Percentiles rank a stretch among this genome's conserved stretches.
These are phyloP conservation scores for Dolichoris vasculosae DNA, from an alignment of 1,140 invertebrate genomes.

Conservation along the genomic window DNA sequence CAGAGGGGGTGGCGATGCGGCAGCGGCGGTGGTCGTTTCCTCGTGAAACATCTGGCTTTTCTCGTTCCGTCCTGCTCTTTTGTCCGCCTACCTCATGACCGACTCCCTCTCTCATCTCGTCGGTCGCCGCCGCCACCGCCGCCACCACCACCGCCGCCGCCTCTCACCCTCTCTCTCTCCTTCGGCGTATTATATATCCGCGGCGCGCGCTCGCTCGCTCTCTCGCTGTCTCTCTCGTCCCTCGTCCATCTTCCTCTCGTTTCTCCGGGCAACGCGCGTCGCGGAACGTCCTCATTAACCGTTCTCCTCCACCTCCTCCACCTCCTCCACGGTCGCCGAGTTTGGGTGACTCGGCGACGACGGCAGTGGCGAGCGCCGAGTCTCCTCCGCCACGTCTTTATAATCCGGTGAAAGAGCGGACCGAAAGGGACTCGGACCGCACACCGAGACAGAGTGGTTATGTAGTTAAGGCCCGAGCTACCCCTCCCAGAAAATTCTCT, in stretches of 20 bases:
- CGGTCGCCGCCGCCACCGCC: slow-evolving; percentile 55
- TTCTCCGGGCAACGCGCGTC: slow-evolving; percentile 36
- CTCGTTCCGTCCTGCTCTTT: slow-evolving; percentile 51
- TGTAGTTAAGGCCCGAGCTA: slow-evolving; percentile 42
- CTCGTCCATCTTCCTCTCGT: slow-evolving; percentile 42
- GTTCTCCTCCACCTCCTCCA: neutral
- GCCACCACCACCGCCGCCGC: slow-evolving; percentile 43
- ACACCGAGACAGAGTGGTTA: slow-evolving; percentile 33
- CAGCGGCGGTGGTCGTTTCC: slow-evolving; percentile 50
- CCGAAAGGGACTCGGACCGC: slow-evolving; percentile 15
- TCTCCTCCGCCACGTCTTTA: slow-evolving; percentile 20
- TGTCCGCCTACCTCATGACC: slow-evolving; percentile 52
- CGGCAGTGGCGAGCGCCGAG: neutral
- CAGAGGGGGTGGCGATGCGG: slow-evolving; percentile 34
- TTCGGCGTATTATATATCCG: slow-evolving; percentile 10
- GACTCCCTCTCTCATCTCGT: slow-evolving; percentile 56
- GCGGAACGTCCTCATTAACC: slow-evolving; percentile 49
- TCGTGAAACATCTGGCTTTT: slow-evolving; percentile 63
- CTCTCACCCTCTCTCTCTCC: slow-evolving; percentile 32
- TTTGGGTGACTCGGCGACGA: slow-evolving; percentile 10
- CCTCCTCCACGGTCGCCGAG: neutral
- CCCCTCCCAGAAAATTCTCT: neutral
- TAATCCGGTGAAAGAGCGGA: slow-evolving; percentile 36
- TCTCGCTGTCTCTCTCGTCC: too few species aligned
- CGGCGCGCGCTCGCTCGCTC: neutral